Percentiles rank a stretch among this genome's conserved stretches.
These are phyloP conservation scores for Manis javanica DNA, from an alignment of 2,797 vertebrate species.

Conservation along the genomic window DNA sequence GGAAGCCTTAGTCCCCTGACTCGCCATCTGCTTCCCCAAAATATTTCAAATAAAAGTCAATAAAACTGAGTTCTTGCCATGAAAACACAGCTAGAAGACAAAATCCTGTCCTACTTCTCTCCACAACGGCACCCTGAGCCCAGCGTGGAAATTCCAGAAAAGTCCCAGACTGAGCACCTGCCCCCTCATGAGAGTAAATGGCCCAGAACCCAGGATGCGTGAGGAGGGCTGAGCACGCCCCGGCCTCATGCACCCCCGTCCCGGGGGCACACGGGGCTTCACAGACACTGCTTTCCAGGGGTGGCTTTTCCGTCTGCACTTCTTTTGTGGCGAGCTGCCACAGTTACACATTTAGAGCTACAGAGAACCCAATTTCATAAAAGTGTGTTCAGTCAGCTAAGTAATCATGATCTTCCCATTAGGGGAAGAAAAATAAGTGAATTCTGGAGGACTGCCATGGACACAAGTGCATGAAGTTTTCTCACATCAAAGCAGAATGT, in stretches of 20 bases:
- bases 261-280: accelerated
- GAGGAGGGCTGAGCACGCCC: too few relatives aligned
- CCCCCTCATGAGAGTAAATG: accelerated
- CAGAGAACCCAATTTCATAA: slow-evolving; percentile 43
- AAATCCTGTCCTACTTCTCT: accelerated
- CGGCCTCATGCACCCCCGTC: accelerated
- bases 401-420: slow-evolving; percentile 69
- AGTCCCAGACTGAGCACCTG: accelerated
- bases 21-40: not conserved
- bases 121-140: not conserved
- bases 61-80: not conserved
- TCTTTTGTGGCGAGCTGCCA: not conserved
- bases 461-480: not conserved
- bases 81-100: not conserved
- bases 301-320: not conserved
- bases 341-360: not conserved
- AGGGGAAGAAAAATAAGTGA: not conserved
- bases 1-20: too few relatives aligned
- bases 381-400: slow-evolving; percentile 57
- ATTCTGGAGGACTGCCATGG: slow-evolving; percentile 17
- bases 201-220: not conserved
- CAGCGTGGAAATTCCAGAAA: not conserved
- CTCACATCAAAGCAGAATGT: slow-evolving; percentile 54
- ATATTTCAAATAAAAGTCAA: not conserved
- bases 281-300: accelerated